These are phyloP conservation scores for Heptranchias perlo DNA, from an alignment of 2,113 vertebrate species.

Conservation along the genomic window DNA sequence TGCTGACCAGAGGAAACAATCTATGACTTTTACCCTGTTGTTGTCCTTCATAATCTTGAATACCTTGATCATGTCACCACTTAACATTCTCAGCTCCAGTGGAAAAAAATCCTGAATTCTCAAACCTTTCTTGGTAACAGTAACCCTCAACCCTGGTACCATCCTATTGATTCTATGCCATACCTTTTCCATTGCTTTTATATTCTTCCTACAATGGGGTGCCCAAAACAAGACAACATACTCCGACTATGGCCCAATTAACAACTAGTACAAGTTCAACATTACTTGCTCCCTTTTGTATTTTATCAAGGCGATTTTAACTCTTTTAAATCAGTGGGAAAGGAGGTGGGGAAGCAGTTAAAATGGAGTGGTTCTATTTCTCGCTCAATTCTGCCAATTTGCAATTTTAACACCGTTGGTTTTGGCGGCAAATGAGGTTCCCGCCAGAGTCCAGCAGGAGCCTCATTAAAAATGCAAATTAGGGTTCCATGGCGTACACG, in stretches of 20 bases:
- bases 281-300: neutral
- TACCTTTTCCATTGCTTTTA: neutral
- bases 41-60: neutral
- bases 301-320: neutral
- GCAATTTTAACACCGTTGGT: neutral
- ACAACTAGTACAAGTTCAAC: neutral
- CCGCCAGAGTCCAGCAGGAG: neutral
- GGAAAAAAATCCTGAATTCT: neutral
- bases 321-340: neutral
- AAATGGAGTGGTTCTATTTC: neutral
- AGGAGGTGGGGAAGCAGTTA: neutral
- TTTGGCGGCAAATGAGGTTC: neutral
- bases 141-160: neutral
- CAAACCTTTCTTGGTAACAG: neutral
- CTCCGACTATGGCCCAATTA: neutral
- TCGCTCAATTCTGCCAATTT: neutral
- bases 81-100: neutral
- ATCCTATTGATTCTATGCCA: neutral
- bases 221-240: neutral
- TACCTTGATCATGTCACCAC: neutral
- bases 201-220: neutral
- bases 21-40: neutral
- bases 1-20: neutral
- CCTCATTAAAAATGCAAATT: neutral
- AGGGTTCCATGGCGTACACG: too few relatives aligned